phyloP scores from a whole-genome alignment of 2,797 vertebrate genomes.

The Esox lucius region DNA sequence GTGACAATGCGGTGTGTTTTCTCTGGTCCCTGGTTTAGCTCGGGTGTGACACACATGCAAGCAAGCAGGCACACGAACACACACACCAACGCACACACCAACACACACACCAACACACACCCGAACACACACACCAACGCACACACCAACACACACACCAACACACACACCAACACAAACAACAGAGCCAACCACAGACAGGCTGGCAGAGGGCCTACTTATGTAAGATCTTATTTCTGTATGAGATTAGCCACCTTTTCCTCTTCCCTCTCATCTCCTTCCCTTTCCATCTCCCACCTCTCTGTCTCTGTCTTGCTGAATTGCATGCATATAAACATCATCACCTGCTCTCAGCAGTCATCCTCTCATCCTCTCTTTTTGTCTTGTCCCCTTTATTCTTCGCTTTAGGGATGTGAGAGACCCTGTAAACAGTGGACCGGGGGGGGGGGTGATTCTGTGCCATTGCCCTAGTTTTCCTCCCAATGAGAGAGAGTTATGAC shows the following conservation, averaged over 20 bases:
- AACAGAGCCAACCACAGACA: constrained; percentile 45
- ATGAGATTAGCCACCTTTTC: constrained; percentile 65
- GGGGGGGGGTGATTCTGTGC: constrained; percentile 53
- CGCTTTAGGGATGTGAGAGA: constrained; percentile 26
- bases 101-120: constrained; percentile 27
- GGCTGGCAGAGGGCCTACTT: constrained; percentile 63
- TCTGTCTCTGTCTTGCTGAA: constrained; percentile 14
- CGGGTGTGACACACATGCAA: background rate
- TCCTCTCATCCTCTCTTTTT: constrained; percentile 17
- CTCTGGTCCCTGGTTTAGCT: background rate
- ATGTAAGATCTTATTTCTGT: constrained; percentile 75
- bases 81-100: constrained; percentile 10
- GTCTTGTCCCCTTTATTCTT: constrained; percentile 26
- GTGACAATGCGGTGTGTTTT: no score
- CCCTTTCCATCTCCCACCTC: constrained; percentile 6
- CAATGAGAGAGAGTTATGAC: constrained; percentile 63
- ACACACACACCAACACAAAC: constrained; percentile 23
- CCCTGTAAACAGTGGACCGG: constrained; percentile 34
- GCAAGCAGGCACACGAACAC: background rate
- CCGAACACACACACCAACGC: constrained; percentile 16
- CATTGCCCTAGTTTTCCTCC: constrained; percentile 67
- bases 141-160: constrained; percentile 1
- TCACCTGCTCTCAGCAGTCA: constrained; percentile 31
- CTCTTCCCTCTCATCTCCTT: constrained; percentile 4
- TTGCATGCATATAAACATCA: constrained; percentile 34